Percentiles rank a stretch among this genome's conserved stretches.
These are phyloP conservation scores for Channallabes apus DNA, from an alignment of 2,797 vertebrate genomes.

Conservation along the genomic window DNA sequence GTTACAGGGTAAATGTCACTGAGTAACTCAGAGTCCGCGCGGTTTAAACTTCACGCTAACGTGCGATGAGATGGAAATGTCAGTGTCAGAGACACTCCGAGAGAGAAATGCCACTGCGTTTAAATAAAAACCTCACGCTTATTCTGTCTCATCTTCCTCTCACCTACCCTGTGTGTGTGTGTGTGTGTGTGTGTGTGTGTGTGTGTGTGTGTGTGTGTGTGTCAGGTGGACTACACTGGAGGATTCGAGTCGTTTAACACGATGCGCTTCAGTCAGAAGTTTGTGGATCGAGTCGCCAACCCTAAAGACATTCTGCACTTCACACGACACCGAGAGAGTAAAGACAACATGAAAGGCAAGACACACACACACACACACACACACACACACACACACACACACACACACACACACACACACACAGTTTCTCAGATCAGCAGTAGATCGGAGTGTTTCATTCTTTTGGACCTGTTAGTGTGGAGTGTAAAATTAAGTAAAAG, in stretches of 20 bases:
- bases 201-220: slow-evolving; percentile 12
- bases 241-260: slow-evolving; percentile 91
- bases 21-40: no score
- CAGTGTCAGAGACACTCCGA: neutral
- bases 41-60: no score
- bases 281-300: slow-evolving; percentile 89
- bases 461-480: neutral
- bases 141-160: neutral
- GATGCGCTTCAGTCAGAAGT: slow-evolving; percentile 94
- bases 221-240: slow-evolving; percentile 92
- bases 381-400: neutral
- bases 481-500: neutral
- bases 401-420: neutral
- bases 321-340: slow-evolving; percentile 83
- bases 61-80: neutral
- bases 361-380: neutral
- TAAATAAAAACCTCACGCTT: neutral
- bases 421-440: neutral
- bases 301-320: slow-evolving; percentile 96
- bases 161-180: neutral
- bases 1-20: no score
- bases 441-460: no score
- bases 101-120: neutral
- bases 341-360: slow-evolving; percentile 79
- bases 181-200: slow-evolving; percentile 12